Conservation (phyloP, 2,797 vertebrate genomes). For the Rhynchonycteris naso region DNA sequence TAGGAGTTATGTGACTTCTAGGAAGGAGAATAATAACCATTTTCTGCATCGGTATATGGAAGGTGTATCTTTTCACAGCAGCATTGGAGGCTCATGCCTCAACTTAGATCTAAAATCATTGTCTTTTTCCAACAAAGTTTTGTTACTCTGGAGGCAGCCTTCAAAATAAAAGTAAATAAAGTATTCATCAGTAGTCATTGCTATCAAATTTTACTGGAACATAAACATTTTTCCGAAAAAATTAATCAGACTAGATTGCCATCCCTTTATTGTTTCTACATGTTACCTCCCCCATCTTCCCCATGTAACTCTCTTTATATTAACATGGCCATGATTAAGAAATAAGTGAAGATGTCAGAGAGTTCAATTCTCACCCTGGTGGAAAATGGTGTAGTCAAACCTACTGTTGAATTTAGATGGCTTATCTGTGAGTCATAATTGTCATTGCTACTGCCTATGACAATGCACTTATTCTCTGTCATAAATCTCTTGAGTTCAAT, state of each 20-base stretch:
- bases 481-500: conserved; percentile 72
- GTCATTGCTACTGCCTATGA: conserved; percentile 67
- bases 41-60: not conserved
- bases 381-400: conserved; percentile 29
- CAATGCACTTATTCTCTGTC: conserved; percentile 64
- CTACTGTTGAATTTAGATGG: conserved; percentile 43
- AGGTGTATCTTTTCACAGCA: conserved; percentile 7
- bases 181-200: conserved; percentile 34
- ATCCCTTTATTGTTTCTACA: not conserved
- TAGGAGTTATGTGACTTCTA: conserved; percentile 15
- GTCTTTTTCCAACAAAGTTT: conserved; percentile 2
- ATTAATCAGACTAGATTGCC: not conserved
- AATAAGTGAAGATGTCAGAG: conserved; percentile 28
- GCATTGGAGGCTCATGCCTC: not conserved
- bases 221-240: not conserved
- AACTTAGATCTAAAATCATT: not conserved
- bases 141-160: not conserved
- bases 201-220: not conserved
- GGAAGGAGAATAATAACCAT: not conserved
- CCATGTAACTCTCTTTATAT: conserved; percentile 20
- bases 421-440: conserved; percentile 65
- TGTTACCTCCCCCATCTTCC: not conserved
- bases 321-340: not conserved
- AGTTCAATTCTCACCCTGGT: conserved; percentile 42
- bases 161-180: not conserved